These are phyloP conservation scores for Oreochromis mossambicus DNA, from an alignment of 2,797 vertebrate genomes.

Conservation along the genomic window DNA sequence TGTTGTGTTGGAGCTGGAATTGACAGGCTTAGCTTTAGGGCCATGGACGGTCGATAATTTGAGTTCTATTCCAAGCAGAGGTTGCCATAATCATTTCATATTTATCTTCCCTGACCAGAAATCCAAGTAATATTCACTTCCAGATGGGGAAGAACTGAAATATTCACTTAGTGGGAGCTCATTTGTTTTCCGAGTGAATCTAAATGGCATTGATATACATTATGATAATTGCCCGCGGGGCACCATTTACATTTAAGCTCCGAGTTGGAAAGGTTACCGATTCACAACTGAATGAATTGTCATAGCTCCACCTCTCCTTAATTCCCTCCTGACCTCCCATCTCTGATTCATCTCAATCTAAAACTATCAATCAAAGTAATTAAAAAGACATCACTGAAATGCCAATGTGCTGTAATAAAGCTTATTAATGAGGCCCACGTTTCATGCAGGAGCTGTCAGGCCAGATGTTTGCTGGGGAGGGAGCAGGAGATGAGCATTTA, in stretches of 20 bases:
- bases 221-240: conserved; percentile 28
- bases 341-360: conserved; percentile 27
- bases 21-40: background rate
- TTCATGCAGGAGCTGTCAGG: conserved; percentile 14
- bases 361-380: conserved; percentile 68
- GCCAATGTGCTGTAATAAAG: conserved; percentile 60
- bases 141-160: background rate
- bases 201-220: conserved; percentile 43
- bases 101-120: conserved; percentile 8
- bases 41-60: background rate
- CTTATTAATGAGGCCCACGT: conserved; percentile 41
- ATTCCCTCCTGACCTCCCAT: background rate
- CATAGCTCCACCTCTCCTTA: background rate
- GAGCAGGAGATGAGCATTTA: background rate
- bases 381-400: conserved; percentile 71
- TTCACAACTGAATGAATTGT: conserved; percentile 36
- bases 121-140: background rate
- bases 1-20: background rate
- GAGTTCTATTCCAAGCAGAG: background rate
- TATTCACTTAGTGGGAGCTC: background rate
- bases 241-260: conserved; percentile 55
- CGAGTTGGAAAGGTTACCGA: conserved; percentile 47
- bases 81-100: conserved; percentile 13
- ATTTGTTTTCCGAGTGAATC: conserved; percentile 21
- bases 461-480: conserved; percentile 37